These are phyloP conservation scores for Eupsilia transversa DNA, from an alignment of 2,888 invertebrate species.

Conservation along the genomic window DNA sequence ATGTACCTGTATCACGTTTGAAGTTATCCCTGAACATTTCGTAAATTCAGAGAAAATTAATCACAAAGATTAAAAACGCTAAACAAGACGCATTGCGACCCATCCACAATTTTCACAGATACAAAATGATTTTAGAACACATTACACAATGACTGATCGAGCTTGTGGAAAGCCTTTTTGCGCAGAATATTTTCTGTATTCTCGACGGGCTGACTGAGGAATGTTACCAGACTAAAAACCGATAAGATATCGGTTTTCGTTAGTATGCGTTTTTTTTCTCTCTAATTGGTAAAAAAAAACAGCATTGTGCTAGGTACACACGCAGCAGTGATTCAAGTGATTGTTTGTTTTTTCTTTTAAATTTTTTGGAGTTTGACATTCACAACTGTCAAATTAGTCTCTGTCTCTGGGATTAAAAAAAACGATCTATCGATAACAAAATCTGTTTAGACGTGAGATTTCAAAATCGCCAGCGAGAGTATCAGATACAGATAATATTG, in stretches of 20 bases:
- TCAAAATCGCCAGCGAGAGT: not conserved
- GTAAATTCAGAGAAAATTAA: slow-evolving; percentile 33
- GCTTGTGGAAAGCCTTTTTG: slow-evolving; percentile 1
- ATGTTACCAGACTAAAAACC: slow-evolving; percentile 50
- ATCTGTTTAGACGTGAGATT: not conserved
- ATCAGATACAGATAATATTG: not conserved
- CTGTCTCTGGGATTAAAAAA: too few relatives aligned
- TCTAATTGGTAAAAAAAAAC: too few relatives aligned
- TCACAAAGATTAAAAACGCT: slow-evolving; percentile 36
- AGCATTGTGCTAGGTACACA: not conserved
- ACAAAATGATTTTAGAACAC: slow-evolving; percentile 21
- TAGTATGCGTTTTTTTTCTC: slow-evolving; percentile 2
- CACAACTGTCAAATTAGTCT: too few relatives aligned
- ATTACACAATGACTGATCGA: slow-evolving; percentile 8
- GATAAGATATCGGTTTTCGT: slow-evolving; percentile 18
- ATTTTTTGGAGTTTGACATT: too few relatives aligned
- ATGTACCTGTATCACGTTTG: slow-evolving; percentile 46
- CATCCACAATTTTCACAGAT: slow-evolving; percentile 43
- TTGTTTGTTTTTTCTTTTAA: too few relatives aligned
- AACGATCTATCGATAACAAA: too few relatives aligned
- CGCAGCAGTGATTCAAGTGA: not conserved
- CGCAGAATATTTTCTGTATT: slow-evolving; percentile 34
- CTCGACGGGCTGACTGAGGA: slow-evolving; percentile 23
- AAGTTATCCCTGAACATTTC: slow-evolving; percentile 53
- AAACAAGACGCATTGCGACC: slow-evolving; percentile 63